Evolutionary conservation across 2,888 invertebrate genomes (phyloP), one percentile per base, ranked within the genome.

Genomic region (Acleris sparsana): DNA sequence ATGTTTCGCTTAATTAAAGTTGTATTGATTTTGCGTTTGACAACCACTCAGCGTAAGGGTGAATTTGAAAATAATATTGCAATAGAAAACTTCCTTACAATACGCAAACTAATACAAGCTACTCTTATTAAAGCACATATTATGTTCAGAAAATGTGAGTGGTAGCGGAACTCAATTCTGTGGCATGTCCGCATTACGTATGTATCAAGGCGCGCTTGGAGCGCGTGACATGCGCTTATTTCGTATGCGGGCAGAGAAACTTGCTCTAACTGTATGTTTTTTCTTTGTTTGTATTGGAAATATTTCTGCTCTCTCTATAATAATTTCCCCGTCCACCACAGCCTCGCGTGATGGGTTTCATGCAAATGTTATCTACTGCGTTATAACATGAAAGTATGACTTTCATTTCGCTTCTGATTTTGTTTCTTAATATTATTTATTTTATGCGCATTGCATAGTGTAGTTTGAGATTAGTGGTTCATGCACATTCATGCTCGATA

Each of bases 181-280:
- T 49, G 63, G 63, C 61, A 58, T 48, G 60, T 68, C 57, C 69
- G 63, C 69, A 69, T 75, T 73, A 71, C 71, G 73, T 75, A 76
- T 72, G 75, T 73, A 75, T 74, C 71, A 73, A 70, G 69, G 67
- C 69, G 69, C 62, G 69, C 66, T 58, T 60, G 66, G 65, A 70
- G 70, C 71, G 71, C 69, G 72, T 70, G 74, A 70, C 71, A 72
- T 68, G 69, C 65, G 64, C 71, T 72, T 74, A 71, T 74, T 75
- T 72, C 60, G 77, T 76, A 75, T 76, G 73, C 75, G 72, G 70
- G 66, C 60, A 68, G 65, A 71, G 70, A 73, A 72, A 73, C 73
- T 73, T 75, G 71, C 72, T 73, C 74, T 73, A 70, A 72, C 72
- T 72, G 72, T 71, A 72, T 69, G 66, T 75, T 74, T 71, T 71